Evolutionary conservation across 2,888 invertebrate genomes (phyloP), one percentile per base, ranked within the genome.

Genomic region (Erynnis tages): DNA sequence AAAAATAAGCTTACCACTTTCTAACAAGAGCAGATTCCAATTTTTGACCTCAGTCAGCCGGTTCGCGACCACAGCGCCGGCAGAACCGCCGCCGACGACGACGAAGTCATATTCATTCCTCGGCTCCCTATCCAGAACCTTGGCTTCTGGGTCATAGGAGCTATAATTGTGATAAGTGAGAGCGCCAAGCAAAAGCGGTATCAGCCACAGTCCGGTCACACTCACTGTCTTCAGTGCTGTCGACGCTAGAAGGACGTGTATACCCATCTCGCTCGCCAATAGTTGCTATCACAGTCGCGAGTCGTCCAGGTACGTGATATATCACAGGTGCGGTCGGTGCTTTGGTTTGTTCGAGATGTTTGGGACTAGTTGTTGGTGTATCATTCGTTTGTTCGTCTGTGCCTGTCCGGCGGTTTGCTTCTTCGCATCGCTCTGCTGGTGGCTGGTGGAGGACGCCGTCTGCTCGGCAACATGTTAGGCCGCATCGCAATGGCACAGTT

Each of bases 61-160:
- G 70, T 91, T 95, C 5, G 97, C 96, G 1, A 97, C 92, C 1
- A 97, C 97, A 0, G 97, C 96, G 0, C 97, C 97, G 0, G 97
- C 97, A 0, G 96, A 96, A 0, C 97, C 97, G 1, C 94, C 96
- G 2, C 97, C 97, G 2, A 97, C 91, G 1, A 96, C 91, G 17
- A 97, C 90, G 69, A 96, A 96, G 72, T 97, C 97, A 73, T 97
- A 96, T 69, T 95, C 95, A n/a, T 88, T 87, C 8, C 94, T 82
- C 17, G 92, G 92, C 54, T 93, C 91, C 57, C 91, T 93, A 67
- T 96, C 93, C 55, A 93, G 85, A 0, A 95, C 93, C 41, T 91
- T 92, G 1, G 94, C 93, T 78, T 96, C 96, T 0, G 96, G 96
- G 70, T 96, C 96, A 16, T 94, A 90, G 21, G 92, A 91, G 72